Percentiles rank a stretch among this genome's conserved stretches.
These are phyloP conservation scores for Argyrosomus regius DNA, from an alignment of 2,797 vertebrate genomes.

Conservation along the genomic window DNA sequence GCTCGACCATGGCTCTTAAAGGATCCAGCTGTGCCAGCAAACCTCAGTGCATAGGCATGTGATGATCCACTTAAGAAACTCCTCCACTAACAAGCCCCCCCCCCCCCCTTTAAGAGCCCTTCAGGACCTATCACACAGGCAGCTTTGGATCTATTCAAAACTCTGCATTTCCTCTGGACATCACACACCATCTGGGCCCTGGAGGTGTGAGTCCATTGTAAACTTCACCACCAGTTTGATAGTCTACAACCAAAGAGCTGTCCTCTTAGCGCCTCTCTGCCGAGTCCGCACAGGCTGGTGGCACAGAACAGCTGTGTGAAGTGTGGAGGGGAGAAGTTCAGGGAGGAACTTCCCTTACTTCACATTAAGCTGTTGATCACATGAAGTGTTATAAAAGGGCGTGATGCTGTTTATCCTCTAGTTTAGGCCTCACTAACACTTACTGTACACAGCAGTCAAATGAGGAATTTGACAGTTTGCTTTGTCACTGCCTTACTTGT, in stretches of 20 bases:
- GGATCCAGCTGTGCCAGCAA: conserved; percentile 74
- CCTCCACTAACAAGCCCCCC: conserved; percentile 66
- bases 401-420: conserved; percentile 28
- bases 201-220: conserved; percentile 77
- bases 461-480: conserved; percentile 21
- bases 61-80: conserved; percentile 81
- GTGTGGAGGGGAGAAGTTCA: conserved; percentile 43
- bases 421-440: conserved; percentile 27
- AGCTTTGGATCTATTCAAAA: conserved; percentile 65
- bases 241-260: conserved; percentile 62
- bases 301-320: conserved; percentile 51
- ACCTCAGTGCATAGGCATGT: conserved; percentile 83
- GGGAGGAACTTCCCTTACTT: conserved; percentile 40
- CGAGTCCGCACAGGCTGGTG: conserved; percentile 55
- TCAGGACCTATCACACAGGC: conserved; percentile 38
- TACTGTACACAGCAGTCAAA: conserved; percentile 14
- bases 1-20: conserved; percentile 52
- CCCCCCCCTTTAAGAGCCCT: conserved; percentile 43
- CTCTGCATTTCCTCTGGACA: conserved; percentile 70
- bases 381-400: conserved; percentile 31
- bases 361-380: conserved; percentile 40
- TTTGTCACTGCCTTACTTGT: not conserved
- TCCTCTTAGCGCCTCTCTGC: conserved; percentile 65
- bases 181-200: conserved; percentile 72
- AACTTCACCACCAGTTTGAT: conserved; percentile 76